Evolutionary conservation across 1,140 invertebrate species (phyloP).

Genomic region (Kradibia gibbosae): DNA sequence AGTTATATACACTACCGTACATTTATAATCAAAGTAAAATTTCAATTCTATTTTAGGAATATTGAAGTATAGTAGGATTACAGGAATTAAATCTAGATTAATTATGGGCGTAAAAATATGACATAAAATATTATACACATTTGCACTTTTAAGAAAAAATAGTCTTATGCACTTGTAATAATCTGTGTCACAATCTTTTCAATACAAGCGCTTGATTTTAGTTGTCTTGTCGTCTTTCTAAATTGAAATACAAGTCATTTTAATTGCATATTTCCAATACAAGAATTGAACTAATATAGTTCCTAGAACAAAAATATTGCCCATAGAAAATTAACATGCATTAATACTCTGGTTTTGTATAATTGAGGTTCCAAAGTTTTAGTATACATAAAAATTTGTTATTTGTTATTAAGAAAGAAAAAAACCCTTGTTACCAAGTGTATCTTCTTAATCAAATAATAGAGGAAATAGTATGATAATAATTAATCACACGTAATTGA

Average conservation of each 20-base stretch:
- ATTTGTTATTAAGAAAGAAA: too few species aligned
- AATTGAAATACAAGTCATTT: constrained; percentile 22
- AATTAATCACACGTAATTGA: not conserved
- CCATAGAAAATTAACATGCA: not conserved
- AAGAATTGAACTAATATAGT: not conserved
- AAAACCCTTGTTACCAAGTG: too few species aligned
- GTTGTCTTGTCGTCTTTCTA: not conserved
- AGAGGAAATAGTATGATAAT: not conserved
- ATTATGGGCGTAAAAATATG: not conserved
- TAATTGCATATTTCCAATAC: constrained; percentile 18
- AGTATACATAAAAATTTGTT: not conserved
- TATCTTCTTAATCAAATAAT: not conserved
- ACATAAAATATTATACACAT: not conserved
- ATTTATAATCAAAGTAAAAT: not conserved
- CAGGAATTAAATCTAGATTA: not conserved
- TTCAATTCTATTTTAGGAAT: not conserved
- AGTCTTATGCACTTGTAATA: not conserved
- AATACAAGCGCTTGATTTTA: constrained; percentile 12
- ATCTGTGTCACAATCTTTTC: not conserved
- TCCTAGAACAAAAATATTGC: not conserved
- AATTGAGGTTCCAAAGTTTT: not conserved
- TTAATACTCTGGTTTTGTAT: not conserved
- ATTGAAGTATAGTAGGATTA: not conserved
- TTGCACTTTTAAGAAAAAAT: not conserved
- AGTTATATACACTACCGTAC: not conserved